Conservation (phyloP, 2,888 invertebrate genomes). For the Diloba caeruleocephala region DNA sequence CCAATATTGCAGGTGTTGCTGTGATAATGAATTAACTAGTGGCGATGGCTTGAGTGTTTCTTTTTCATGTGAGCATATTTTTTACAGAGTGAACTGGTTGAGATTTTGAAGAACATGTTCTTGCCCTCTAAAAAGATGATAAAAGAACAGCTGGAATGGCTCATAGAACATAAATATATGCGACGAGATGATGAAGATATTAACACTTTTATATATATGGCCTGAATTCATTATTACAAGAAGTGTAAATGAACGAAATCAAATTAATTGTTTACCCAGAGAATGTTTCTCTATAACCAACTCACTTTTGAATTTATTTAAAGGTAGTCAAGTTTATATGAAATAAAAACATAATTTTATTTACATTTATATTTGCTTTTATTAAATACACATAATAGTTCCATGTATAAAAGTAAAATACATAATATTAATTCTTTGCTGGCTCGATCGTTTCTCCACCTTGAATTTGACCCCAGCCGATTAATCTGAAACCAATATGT, state of each 20-base stretch:
- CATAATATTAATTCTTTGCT: constrained; percentile 84
- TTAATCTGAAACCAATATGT: constrained; percentile 90
- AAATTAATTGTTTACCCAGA: constrained; percentile 81
- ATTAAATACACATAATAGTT: constrained; percentile 58
- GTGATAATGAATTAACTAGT: too few relatives aligned
- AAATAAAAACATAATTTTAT: constrained; percentile 57
- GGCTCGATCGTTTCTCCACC: constrained; percentile 99
- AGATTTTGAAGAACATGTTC: constrained; percentile 99
- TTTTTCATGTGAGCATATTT: constrained; percentile 16
- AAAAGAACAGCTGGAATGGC: constrained; percentile 99
- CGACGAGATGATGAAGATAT: constrained; percentile 98
- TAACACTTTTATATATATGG: constrained; percentile 99
- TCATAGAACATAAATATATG: constrained; percentile 99
- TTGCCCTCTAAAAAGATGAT: constrained; percentile 99
- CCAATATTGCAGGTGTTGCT: too few relatives aligned
- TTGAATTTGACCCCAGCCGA: constrained; percentile 99
- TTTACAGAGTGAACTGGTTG: constrained; percentile 96
- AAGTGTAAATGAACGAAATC: constrained; percentile 70
- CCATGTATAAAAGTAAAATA: constrained; percentile 77
- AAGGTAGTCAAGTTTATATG: constrained; percentile 49
- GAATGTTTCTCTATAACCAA: constrained; percentile 47
- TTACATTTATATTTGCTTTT: constrained; percentile 55
- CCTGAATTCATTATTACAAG: constrained; percentile 88
- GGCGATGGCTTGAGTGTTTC: neutral
- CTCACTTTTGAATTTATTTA: constrained; percentile 33